Conservation (phyloP, 2,113 vertebrate genomes). For the Corythaeola cristata region DNA sequence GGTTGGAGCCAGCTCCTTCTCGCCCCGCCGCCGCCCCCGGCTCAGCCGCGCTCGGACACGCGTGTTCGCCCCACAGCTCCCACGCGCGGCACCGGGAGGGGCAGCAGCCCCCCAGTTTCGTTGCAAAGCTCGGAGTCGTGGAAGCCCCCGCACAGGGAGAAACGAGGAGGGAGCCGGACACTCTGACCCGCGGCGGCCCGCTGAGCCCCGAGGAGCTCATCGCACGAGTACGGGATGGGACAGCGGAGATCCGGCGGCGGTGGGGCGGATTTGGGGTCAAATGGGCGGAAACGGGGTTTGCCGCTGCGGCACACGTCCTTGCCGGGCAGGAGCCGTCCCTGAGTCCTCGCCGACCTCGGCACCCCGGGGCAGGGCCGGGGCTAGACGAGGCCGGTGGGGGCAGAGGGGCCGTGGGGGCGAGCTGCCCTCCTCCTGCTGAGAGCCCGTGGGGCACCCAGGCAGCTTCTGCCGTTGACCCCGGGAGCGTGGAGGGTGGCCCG, state of each 20-base stretch:
- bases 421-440: accelerated
- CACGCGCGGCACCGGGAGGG: not conserved
- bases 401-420: not conserved
- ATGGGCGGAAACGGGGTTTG: not conserved
- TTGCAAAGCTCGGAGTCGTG: not conserved
- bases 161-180: not conserved
- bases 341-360: not conserved
- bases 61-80: not conserved
- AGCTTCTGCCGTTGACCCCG: not conserved
- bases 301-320: not conserved
- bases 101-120: not conserved
- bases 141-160: not conserved
- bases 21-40: not conserved
- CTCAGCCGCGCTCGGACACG: not conserved
- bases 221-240: not conserved
- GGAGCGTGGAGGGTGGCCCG: not conserved
- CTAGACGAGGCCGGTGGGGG: not conserved
- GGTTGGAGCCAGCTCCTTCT: not conserved
- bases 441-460: not conserved
- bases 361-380: too few species aligned
- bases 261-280: not conserved
- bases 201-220: not conserved
- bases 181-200: not conserved
- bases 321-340: not conserved
- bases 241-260: not conserved